Evolutionary conservation across 1,140 invertebrate genomes (phyloP), one percentile per base, ranked within the genome.

Genomic region (Drosophila truncata): DNA sequence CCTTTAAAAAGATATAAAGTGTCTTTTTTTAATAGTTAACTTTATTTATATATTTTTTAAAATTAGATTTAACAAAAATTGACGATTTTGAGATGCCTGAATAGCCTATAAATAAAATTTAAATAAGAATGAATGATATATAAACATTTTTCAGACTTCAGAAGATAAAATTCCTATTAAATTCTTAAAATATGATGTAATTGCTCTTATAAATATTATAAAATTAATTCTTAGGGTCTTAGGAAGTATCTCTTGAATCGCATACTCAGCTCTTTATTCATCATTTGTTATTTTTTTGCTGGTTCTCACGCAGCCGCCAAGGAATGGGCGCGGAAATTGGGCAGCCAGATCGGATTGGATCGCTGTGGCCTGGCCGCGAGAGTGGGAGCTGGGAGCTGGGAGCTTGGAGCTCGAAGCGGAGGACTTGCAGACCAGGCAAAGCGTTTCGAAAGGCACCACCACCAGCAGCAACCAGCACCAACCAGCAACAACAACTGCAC

Each of bases 321-420:
- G 60, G 65, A 80, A 75, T 77, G 85, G 83, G 84, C 80, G 80
- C 84, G 84, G 84, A 86, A 86, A 86, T 88, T 80, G 82, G 75
- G 71, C 83, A 52, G 75, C 25, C 49, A 78, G 54, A 47, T 41
- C 47, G 67, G 64, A 72, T 75, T 39, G 61, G 62, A 49, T 65
- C 42, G 58, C 20, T 37, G 29, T 18, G 64, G 63, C 35, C 11
- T n/a, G 49, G 23, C 33, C 47, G n/a, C 16, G n/a, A 23, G 23
- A 66, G 64, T 59, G 41, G 64, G 41, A 58, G 67, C 41, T 60
- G 37, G 61, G 25, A 41, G 37, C 37, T n/a, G 2, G 33, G 33
- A 33, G 33, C 37, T 42, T 3, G 9, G 11, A 44, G 41, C 41
- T 42, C 41, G 10, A 20, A 64, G 42, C 42, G 20, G 41, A 71